phyloP scores from a whole-genome alignment of 2,113 vertebrate species.

The Notiomystis cincta region DNA sequence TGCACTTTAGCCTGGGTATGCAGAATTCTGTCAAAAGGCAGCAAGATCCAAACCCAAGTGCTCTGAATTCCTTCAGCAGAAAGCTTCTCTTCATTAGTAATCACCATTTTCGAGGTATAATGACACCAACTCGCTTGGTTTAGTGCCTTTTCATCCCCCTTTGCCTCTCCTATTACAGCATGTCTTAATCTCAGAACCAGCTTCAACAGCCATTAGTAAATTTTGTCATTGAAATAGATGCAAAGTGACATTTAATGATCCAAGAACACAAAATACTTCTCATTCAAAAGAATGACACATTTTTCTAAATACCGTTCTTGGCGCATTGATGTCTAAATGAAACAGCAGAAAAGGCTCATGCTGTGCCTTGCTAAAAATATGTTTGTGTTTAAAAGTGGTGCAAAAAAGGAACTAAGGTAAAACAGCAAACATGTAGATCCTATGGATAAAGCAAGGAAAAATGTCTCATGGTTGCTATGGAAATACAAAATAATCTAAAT shows the following conservation, averaged over 20 bases:
- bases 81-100: not conserved
- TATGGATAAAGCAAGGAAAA: not conserved
- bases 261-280: not conserved
- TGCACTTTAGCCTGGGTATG: not conserved
- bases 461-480: not conserved
- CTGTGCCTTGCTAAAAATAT: constrained; percentile 6
- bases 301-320: not conserved
- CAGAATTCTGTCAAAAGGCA: not conserved
- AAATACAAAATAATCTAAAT: constrained; percentile 12
- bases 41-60: not conserved
- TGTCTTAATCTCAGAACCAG: not conserved
- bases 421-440: not conserved
- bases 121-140: not conserved
- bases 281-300: not conserved
- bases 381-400: not conserved
- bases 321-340: not conserved
- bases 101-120: not conserved
- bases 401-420: not conserved
- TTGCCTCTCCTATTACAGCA: not conserved
- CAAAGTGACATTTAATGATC: not conserved
- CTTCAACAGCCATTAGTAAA: not conserved
- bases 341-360: not conserved
- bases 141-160: not conserved
- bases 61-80: not conserved
- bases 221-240: not conserved